Base-by-base conservation (phyloP, 2,888 invertebrate genomes). In the Stegophylla sp. region DNA sequence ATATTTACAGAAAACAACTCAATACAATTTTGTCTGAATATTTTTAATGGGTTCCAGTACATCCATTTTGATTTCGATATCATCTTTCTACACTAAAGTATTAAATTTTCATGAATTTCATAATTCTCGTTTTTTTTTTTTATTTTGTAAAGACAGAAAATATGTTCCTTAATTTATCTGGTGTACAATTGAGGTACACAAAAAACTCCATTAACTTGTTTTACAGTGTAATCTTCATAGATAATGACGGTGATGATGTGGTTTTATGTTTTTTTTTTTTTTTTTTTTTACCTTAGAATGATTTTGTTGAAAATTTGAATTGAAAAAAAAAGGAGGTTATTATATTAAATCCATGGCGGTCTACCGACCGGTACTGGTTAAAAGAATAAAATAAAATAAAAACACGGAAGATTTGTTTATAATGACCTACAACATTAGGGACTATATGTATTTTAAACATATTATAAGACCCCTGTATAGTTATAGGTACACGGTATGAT, bases 321-420 rank as follows among this genome's bases (percentile, higher is more conserved):
- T 79, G 71, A 48, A 77, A 79, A 76, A 77, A 45, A 66, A 41
- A 77, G 51, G 64, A 77, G 51, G 64, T 51, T 45, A 67, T 69
- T 45, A 28, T 77, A 48, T 77, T 59, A 61, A 67, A 67, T 77
- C 59, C 23, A 13, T 63, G 34, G 34, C 20, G 34, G 43, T 1
- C 53, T 45, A 15, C 61, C 73, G 5, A 77, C 45, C 28, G n/a
- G n/a, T 59, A 34, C 69, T 7, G 41, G 71, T n/a, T 61, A 34
- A 20, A 56, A 59, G 34, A 43, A 41, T 64, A 9, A 26, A 75
- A 51, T 23, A 76, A 67, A 69, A 69, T 41, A 28, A 45, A 59
- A 23, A 48, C 79, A 63, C n/a, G 51, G 79, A 59, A 79, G 61
- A 79, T 79, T 79, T 71, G 51, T 71, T 79, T 79, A 79, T 79